phyloP scores from a whole-genome alignment of 2,888 invertebrate genomes.

The Thumatha senex region DNA sequence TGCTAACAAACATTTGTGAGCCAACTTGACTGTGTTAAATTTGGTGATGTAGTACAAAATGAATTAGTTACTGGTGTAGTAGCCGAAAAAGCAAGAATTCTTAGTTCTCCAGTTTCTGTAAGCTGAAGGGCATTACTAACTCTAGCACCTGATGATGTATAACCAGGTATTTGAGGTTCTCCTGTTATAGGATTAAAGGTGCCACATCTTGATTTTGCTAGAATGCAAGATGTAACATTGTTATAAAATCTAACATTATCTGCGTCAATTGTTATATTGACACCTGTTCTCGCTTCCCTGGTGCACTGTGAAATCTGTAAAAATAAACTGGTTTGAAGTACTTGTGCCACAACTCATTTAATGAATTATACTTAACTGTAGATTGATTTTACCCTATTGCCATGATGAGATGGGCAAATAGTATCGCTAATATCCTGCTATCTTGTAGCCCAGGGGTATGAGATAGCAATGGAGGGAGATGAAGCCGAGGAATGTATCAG shows the following conservation, averaged over 20 bases:
- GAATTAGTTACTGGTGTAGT: constrained; percentile 76
- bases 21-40: constrained; percentile 80
- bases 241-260: constrained; percentile 82
- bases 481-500: no score
- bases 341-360: background rate
- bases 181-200: constrained; percentile 86
- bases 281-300: constrained; percentile 75
- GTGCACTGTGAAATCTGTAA: constrained; percentile 80
- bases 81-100: constrained; percentile 80
- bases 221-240: constrained; percentile 86
- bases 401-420: no score
- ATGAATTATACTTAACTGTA: no score
- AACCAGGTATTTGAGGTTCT: constrained; percentile 80
- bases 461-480: no score
- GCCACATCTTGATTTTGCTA: constrained; percentile 85
- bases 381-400: no score
- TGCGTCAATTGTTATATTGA: constrained; percentile 72
- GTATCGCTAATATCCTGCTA: no score
- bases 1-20: constrained; percentile 68
- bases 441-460: no score
- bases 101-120: constrained; percentile 78
- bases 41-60: constrained; percentile 79
- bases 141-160: constrained; percentile 60
- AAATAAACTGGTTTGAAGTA: no score
- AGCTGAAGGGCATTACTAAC: constrained; percentile 83